Conservation (phyloP, 2,888 invertebrate genomes). For the Lepidonotus clava region DNA sequence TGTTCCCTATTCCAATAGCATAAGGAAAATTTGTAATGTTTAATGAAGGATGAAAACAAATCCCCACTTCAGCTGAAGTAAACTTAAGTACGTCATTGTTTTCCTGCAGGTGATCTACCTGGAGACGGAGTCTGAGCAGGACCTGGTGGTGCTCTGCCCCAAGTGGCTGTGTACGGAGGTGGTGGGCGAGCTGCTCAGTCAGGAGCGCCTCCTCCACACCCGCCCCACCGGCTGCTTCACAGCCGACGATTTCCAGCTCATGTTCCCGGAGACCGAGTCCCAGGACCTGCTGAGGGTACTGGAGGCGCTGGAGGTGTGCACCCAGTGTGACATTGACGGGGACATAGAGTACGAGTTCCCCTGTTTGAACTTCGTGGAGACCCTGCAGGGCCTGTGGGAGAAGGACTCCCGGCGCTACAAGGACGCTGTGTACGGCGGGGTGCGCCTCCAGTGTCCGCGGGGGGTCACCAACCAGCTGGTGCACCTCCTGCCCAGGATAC, state of each 20-base stretch:
- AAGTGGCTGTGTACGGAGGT: conserved; percentile 86
- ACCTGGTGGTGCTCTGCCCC: conserved; percentile 85
- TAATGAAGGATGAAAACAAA: not conserved
- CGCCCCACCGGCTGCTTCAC: conserved; percentile 85
- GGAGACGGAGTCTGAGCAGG: conserved; percentile 82
- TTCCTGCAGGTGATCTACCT: conserved; percentile 83
- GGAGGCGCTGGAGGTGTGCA: conserved; percentile 87
- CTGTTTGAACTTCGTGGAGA: conserved; percentile 85
- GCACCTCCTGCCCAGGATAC: conserved; percentile 86
- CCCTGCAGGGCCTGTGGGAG: conserved; percentile 86
- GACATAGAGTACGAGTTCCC: conserved; percentile 89
- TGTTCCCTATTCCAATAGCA: no score
- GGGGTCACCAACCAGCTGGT: conserved; percentile 83
- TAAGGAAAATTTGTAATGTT: not conserved
- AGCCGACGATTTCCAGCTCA: conserved; percentile 87
- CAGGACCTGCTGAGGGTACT: conserved; percentile 85
- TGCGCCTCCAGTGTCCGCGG: conserved; percentile 81
- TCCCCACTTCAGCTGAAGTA: not conserved
- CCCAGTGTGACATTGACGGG: conserved; percentile 86
- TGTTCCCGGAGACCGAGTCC: conserved; percentile 87
- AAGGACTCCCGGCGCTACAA: conserved; percentile 76
- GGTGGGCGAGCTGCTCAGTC: conserved; percentile 85
- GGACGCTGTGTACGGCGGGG: conserved; percentile 84
- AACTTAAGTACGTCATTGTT: not conserved
- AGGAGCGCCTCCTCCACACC: conserved; percentile 78